Evolutionary conservation across 2,113 vertebrate genomes (phyloP).

Genomic region (Podilymbus podiceps): DNA sequence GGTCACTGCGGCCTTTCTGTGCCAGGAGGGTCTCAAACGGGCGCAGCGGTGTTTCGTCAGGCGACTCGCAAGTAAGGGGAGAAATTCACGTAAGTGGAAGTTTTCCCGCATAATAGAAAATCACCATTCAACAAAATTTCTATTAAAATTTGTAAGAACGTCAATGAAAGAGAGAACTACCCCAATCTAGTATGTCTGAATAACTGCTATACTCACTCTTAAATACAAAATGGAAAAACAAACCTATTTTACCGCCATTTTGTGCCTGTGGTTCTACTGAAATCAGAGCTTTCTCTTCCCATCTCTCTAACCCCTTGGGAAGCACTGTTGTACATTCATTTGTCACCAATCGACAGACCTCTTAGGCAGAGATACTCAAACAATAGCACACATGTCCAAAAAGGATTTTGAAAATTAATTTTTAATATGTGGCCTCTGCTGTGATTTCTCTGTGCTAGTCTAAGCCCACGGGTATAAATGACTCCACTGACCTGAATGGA

Average conservation of each 20-base stretch:
- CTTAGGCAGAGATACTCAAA: not conserved
- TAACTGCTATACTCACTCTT: not conserved
- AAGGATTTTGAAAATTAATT: not conserved
- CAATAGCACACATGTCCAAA: rapidly evolving
- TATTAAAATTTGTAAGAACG: not conserved
- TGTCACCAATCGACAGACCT: not conserved
- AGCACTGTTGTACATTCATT: not conserved
- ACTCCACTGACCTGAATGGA: not conserved
- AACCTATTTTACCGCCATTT: not conserved
- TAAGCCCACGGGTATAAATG: not conserved
- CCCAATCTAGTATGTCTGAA: not conserved
- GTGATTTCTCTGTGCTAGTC: not conserved
- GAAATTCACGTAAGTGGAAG: not conserved
- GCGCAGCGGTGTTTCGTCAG: not conserved
- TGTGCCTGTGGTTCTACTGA: not conserved
- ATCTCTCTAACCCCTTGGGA: not conserved
- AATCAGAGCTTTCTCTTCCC: not conserved
- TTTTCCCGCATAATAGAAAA: not conserved
- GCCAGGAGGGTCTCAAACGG: not conserved
- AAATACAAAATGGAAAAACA: not conserved
- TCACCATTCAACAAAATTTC: not conserved
- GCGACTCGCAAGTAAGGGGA: not conserved
- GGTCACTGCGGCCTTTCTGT: not conserved
- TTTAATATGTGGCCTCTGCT: not conserved
- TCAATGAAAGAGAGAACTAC: not conserved